Evolutionary conservation across 1,140 invertebrate species (phyloP), one percentile per base, ranked within the genome.

Genomic region (Drosophila subpulchrella): DNA sequence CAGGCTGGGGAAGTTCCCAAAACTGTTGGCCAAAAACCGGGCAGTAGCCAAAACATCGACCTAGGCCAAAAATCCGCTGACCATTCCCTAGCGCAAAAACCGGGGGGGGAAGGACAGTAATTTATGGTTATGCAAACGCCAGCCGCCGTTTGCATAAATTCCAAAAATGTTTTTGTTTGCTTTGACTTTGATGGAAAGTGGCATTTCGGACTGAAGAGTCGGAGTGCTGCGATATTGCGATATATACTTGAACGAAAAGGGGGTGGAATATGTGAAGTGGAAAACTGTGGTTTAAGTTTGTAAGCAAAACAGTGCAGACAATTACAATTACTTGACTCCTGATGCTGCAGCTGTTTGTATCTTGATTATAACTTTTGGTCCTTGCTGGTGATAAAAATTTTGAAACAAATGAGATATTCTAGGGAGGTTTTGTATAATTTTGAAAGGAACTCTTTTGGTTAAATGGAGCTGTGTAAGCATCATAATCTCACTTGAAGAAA

Each of bases 141-240:
- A 53, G 63, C 38, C 62, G 74, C 83, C 83, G 83, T 85, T 86
- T 88, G 83, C 82, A 85, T 85, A 85, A 82, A 85, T 85, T 85
- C 78, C 68, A 76, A 82, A 68, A 71, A 75, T 74, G 75, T 82
- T 76, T 86, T 75, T 88, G 83, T 86, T 86, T 86, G 82, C 68
- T 66, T 82, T 72, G 78, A 83, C 83, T 88, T 75, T 78, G 85
- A 82, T 86, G 62, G 70, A 71, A 71, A 71, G 68, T 53, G 50
- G 32, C 48, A 51, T 71, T 71, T 30, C 38, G 61, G 47, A 57
- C 48, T 47, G 42, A 44, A 15, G 38, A 50, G 15, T 41, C 13
- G 39, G 17, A 44, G 20, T 39, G 20, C 17, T 39, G 36, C 42
- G 15, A 27, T 38, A n/a, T 32, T 12, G 42, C 42, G 39, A 42